A percentile compares a stretch with the other conserved stretches of the same genome.
Evolutionary conservation across 2,888 invertebrate genomes (phyloP).

Genomic region (Caenorhabditis zanzibari): DNA sequence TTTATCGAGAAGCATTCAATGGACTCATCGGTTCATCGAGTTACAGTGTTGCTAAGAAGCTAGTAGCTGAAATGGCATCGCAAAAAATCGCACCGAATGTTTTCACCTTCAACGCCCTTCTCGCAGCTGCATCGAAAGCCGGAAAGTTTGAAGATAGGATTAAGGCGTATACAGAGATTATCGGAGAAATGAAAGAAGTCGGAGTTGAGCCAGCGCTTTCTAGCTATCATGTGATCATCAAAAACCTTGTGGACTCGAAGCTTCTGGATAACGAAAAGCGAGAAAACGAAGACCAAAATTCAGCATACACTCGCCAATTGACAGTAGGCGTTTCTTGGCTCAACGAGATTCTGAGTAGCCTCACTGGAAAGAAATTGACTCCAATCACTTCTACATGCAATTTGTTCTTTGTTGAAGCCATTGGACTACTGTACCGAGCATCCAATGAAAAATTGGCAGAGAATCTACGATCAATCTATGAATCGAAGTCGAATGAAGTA

Average conservation of each 20-base stretch:
- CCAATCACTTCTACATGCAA: conserved; percentile 51
- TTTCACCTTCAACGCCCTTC: conserved; percentile 62
- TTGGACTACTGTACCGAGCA: conserved; percentile 64
- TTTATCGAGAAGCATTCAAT: conserved; percentile 71
- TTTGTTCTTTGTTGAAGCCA: conserved; percentile 70
- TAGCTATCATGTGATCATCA: conserved; percentile 64
- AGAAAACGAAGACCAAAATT: conserved; percentile 31
- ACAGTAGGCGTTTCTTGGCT: conserved; percentile 69
- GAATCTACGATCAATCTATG: conserved; percentile 73
- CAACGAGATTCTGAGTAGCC: conserved; percentile 67
- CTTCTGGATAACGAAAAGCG: conserved; percentile 45
- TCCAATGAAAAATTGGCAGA: conserved; percentile 73
- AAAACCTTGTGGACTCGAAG: conserved; percentile 53
- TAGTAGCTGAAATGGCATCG: conserved; percentile 47
- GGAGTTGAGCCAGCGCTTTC: conserved; percentile 70
- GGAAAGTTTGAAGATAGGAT: conserved; percentile 45
- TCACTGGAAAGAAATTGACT: conserved; percentile 55
- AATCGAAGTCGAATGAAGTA: conserved; percentile 72
- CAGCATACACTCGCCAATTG: conserved; percentile 20
- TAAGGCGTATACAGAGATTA: conserved; percentile 53
- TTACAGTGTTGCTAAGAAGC: conserved; percentile 39
- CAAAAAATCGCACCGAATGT: conserved; percentile 47
- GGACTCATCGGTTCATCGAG: conserved; percentile 60
- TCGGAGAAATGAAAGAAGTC: conserved; percentile 73
- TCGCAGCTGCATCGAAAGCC: conserved; percentile 54